Conservation (phyloP, 2,113 vertebrate genomes). For the Ursus arctos region DNA sequence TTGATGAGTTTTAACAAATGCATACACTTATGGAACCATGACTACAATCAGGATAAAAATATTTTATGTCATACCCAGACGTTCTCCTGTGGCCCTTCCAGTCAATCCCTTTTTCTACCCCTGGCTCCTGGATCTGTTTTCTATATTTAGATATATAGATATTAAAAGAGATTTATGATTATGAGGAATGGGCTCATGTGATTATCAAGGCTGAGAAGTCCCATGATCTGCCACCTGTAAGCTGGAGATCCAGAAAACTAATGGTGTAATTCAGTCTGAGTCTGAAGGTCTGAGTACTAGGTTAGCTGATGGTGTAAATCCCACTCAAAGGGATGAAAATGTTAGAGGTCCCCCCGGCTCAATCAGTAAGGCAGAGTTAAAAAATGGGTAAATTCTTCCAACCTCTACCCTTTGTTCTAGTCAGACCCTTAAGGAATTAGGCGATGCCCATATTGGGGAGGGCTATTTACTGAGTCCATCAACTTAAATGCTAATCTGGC, state of each 20-base stretch:
- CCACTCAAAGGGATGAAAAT: neutral
- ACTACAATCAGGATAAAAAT: neutral
- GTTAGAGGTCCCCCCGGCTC: neutral
- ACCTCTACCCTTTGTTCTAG: neutral
- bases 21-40: neutral
- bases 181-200: neutral
- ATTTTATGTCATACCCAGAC: neutral
- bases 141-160: neutral
- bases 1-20: neutral
- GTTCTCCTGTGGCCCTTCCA: neutral
- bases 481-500: neutral
- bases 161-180: neutral
- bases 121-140: neutral
- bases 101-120: neutral
- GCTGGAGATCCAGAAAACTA: neutral
- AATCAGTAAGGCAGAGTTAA: neutral
- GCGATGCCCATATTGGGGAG: neutral
- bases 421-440: neutral
- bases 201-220: neutral
- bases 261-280: neutral
- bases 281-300: neutral
- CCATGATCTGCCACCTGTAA: neutral
- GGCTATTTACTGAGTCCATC: neutral
- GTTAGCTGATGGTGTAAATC: neutral
- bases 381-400: neutral